Percentiles rank a stretch among this genome's conserved stretches.
These are phyloP conservation scores for Heteractis magnifica DNA, from an alignment of 92 coral and sea anemone species.

Conservation along the genomic window DNA sequence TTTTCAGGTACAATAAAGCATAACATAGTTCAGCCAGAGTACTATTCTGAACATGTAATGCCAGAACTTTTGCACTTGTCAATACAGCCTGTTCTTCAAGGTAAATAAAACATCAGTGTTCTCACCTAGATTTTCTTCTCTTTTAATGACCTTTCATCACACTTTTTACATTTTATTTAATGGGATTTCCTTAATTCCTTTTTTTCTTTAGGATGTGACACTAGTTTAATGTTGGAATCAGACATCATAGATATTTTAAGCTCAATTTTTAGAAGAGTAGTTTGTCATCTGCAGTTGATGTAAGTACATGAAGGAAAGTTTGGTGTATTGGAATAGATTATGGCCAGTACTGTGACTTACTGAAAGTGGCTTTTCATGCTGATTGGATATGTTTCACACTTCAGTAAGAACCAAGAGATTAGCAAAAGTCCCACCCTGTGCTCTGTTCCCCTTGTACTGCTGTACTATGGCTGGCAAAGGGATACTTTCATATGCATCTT, in stretches of 20 bases:
- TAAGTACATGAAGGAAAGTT: background rate
- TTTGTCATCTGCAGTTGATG: conserved; percentile 15
- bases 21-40: conserved; percentile 18
- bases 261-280: conserved; percentile 17
- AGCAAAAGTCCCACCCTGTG: no score
- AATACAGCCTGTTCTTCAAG: conserved; percentile 23
- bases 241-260: conserved; percentile 14
- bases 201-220: background rate
- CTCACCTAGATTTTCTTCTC: background rate
- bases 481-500: no score
- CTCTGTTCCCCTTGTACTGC: no score
- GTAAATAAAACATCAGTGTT: background rate
- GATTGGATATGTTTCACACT: no score
- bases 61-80: conserved; percentile 17
- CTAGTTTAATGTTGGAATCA: conserved; percentile 11
- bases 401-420: no score
- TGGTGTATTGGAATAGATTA: no score
- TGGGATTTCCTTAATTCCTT: background rate
- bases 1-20: conserved; percentile 25
- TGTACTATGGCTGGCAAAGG: no score
- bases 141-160: background rate
- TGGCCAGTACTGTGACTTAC: no score
- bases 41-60: conserved; percentile 9
- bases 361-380: no score
- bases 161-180: background rate